These are phyloP conservation scores for Phataginus tetradactyla DNA, from an alignment of 2,797 vertebrate genomes.

Conservation along the genomic window DNA sequence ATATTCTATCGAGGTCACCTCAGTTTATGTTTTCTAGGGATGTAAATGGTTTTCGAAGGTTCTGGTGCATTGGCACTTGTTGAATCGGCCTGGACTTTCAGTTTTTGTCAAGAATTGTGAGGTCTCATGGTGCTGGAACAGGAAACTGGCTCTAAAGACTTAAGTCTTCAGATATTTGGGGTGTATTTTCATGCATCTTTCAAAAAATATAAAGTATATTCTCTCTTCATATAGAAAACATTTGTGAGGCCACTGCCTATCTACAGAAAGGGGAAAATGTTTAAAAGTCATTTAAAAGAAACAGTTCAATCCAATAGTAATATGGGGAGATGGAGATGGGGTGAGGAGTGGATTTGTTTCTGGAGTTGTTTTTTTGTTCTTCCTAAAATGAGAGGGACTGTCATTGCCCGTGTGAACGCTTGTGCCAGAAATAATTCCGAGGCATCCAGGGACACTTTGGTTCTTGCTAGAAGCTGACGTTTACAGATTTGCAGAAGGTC, in stretches of 20 bases:
- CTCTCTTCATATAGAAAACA: not conserved
- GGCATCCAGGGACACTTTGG: not conserved
- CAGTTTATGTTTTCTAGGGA: not conserved
- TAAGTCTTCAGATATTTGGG: not conserved
- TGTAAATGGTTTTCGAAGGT: not conserved
- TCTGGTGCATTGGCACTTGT: not conserved
- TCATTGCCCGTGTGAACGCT: not conserved
- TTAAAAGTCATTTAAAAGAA: not conserved
- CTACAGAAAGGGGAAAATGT: not conserved
- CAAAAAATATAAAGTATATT: not conserved
- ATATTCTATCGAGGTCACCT: not conserved
- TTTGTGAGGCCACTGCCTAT: not conserved
- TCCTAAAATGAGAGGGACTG: not conserved
- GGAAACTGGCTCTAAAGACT: not conserved
- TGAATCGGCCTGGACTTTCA: not conserved
- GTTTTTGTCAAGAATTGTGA: not conserved
- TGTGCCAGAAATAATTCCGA: slow-evolving; percentile 41
- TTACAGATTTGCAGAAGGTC: slow-evolving; percentile 77
- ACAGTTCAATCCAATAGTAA: not conserved
- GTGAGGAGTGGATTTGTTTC: not conserved
- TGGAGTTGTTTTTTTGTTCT: not conserved
- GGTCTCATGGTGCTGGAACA: not conserved
- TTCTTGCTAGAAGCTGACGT: slow-evolving; percentile 71
- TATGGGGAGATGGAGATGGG: not conserved
- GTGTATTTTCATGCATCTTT: not conserved